Evolutionary conservation across 1,140 invertebrate genomes (phyloP), one percentile per base, ranked within the genome.

Genomic region (Lepidostoma basale): DNA sequence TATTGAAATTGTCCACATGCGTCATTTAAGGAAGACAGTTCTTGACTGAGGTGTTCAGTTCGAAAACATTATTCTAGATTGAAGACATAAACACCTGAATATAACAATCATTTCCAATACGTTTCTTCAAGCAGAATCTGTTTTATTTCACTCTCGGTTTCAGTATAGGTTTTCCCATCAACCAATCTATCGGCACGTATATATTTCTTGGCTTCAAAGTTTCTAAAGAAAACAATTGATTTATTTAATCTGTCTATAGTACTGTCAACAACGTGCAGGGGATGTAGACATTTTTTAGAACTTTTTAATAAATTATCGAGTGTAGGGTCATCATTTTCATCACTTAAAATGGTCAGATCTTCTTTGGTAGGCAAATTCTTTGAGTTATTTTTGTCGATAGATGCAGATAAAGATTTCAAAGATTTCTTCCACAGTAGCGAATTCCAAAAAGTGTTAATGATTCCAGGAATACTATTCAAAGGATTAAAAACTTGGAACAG

Each of bases 81-180:
- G n/a, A n/a, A n/a, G n/a, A n/a, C n/a, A n/a, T n/a, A n/a, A n/a
- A n/a, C n/a, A n/a, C n/a, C n/a, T n/a, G n/a, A n/a, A n/a, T n/a
- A n/a, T n/a, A n/a, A n/a, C 2, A 28, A 30, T 63, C 20, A 63
- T 9, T 63, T 63, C 26, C 28, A 63, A 20, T 47, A 63, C 9
- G 60, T 30, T 49, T 63, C 44, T 30, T 63, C 60, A 45, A 63
- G 3, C n/a, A 63, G 18, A 33, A 65, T 40, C 4, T 40, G 9
- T 54, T 40, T 42, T 9, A 65, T 56, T 65, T 65, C 63, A n/a
- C 56, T n/a, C 23, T 65, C 63, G 9, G 22, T 47, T 54, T 65
- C 33, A 4, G 12, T 8, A 30, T 65, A 65, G 22, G 28, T 65
- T 54, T 23, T 65, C 3, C 36, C 63, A 40, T 65, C 39, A 12